Conservation (phyloP, 2,113 vertebrate species). For the Pelecanus crispus region DNA sequence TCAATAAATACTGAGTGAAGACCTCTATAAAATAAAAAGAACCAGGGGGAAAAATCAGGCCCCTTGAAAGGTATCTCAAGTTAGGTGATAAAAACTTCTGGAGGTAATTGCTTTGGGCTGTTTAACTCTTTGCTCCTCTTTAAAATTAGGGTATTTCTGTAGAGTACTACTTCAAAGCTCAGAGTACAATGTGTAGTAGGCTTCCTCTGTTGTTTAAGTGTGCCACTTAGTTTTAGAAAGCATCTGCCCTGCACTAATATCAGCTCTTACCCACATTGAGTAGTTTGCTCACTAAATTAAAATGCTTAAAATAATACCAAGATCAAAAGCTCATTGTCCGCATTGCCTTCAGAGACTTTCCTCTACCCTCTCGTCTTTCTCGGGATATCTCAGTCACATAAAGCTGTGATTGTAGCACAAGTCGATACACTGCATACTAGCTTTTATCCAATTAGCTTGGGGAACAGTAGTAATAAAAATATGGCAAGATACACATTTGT, state of each 20-base stretch:
- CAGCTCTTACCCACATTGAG: neutral
- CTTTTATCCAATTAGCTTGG: too few relatives aligned
- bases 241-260: neutral
- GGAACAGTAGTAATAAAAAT: neutral
- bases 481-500: fast-evolving
- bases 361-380: neutral
- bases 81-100: neutral
- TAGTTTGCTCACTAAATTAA: neutral
- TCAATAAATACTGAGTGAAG: neutral
- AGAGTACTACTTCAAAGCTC: neutral
- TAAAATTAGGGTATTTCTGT: neutral
- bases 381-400: neutral
- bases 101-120: neutral
- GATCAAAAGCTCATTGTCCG: neutral
- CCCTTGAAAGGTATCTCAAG: neutral
- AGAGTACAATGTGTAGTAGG: neutral
- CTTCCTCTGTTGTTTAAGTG: neutral
- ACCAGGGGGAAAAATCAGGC: neutral
- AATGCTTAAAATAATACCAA: neutral
- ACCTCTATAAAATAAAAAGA: neutral
- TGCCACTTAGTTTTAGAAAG: neutral
- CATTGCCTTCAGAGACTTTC: neutral
- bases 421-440: neutral
- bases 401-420: neutral
- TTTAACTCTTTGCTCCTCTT: neutral